Percentiles rank a stretch among this genome's conserved stretches.
These are phyloP conservation scores for Osmerus mordax DNA, from an alignment of 2,113 vertebrate genomes.

Conservation along the genomic window DNA sequence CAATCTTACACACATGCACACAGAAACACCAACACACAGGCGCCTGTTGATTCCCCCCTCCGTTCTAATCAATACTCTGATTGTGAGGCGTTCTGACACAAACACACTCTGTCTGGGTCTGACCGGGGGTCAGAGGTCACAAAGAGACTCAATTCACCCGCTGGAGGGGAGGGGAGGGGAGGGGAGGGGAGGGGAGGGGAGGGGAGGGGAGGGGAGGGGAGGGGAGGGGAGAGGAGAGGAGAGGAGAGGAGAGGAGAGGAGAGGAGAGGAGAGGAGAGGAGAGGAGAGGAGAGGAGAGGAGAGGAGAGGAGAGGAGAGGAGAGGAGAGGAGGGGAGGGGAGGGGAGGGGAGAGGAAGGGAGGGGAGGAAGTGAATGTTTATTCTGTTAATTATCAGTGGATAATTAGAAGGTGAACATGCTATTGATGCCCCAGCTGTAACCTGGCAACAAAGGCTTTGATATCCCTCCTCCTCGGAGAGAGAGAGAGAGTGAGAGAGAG, in stretches of 20 bases:
- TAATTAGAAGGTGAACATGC: neutral
- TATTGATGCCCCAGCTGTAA: conserved; percentile 1
- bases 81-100: too few relatives aligned
- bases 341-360: neutral
- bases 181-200: neutral
- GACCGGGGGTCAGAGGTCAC: neutral
- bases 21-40: too few relatives aligned
- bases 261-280: too few relatives aligned
- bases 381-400: conserved; percentile 1
- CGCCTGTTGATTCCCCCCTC: too few relatives aligned
- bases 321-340: neutral
- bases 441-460: conserved; percentile 4
- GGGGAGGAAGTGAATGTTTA: neutral
- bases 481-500: neutral
- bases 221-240: neutral
- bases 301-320: neutral
- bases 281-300: neutral
- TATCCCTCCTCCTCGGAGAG: neutral
- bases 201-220: neutral
- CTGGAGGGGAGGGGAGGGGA: neutral
- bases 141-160: neutral
- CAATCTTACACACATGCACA: neutral
- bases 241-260: neutral
- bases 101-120: too few relatives aligned
- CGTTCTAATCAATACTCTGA: too few relatives aligned